Evolutionary conservation across 2,888 invertebrate species (phyloP), one percentile per base, ranked within the genome.

Genomic region (Orchesella flavescens): DNA sequence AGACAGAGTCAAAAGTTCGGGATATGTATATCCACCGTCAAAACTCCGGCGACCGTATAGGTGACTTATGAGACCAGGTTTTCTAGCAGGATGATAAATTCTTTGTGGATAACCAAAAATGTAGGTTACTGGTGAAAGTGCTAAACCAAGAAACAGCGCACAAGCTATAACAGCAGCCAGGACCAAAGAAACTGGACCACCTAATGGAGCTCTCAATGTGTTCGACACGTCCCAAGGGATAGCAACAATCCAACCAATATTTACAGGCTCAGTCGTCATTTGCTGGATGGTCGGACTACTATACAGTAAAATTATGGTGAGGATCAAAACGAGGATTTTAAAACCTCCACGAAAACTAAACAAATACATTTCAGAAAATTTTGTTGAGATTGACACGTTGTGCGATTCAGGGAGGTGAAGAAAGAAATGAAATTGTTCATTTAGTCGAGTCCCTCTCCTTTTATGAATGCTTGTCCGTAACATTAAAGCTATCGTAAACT

Each of bases 171-270:
- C 24, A 10, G 66, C 87, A 3, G 86, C 80, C 21, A 88, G 63
- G 9, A 55, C 74, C 12, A 85, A 63, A 0, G 85, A 77, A 0
- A 85, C 46, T 34, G 85, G 85, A 12, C 84, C 85, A 21, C 84
- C 85, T 19, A 85, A 17, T 7, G 87, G 87, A 5, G 87, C 86
- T 19, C 88, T 21, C 0, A 88, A 65, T 1, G 86, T 88, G 63
- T 88, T 88, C 0, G 86, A 71, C 44, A 88, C 75, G 57, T 88
- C 88, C 77, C 86, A 88, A 1, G 88, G 88, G 13, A 87, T 7
- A 0, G 87, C 86, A 21, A 75, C 86, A 76, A 86, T 86, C n/a
- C 84, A 84, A 10, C 86, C 87, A 44, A 87, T 83, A 71, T 86
- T 88, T 3, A 87, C 57, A 5, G 85, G 85, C 49, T 87, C 83